Evolutionary conservation across 1,140 invertebrate genomes (phyloP).

Genomic region (Halictus rubicundus): DNA sequence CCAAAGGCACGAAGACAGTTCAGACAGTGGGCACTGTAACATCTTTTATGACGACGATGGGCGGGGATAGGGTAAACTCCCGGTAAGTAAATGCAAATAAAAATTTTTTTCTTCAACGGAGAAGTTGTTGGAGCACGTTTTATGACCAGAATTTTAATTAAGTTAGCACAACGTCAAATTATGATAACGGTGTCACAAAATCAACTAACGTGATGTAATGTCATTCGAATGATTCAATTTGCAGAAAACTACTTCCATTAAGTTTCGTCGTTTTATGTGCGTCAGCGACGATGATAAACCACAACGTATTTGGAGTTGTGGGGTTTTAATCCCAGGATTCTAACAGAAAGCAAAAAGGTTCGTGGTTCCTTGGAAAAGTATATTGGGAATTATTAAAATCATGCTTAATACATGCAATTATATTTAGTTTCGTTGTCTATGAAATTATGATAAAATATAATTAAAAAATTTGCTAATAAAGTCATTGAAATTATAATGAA

Average conservation of each 20-base stretch:
- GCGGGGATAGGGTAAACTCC: neutral
- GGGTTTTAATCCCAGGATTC: neutral
- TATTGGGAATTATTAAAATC: no score
- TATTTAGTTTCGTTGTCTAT: no score
- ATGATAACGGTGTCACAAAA: neutral
- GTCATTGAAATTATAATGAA: no score
- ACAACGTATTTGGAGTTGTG: neutral
- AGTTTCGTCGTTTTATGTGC: neutral
- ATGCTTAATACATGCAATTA: no score
- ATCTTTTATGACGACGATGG: slow-evolving; percentile 13
- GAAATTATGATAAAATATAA: no score
- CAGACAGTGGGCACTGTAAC: slow-evolving; percentile 2
- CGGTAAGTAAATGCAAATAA: slow-evolving; percentile 23
- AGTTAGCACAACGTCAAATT: neutral
- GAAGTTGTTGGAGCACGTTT: slow-evolving; percentile 5
- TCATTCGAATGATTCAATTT: neutral
- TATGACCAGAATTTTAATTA: slow-evolving; percentile 13
- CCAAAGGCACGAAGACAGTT: slow-evolving; percentile 5
- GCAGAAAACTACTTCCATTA: neutral
- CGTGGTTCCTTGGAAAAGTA: no score
- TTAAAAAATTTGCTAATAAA: no score
- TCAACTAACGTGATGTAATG: neutral
- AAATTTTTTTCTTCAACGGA: neutral
- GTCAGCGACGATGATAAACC: neutral
- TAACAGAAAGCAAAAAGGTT: no score